phyloP scores from a whole-genome alignment of 2,797 vertebrate species.

The Epinephelus awoara region DNA sequence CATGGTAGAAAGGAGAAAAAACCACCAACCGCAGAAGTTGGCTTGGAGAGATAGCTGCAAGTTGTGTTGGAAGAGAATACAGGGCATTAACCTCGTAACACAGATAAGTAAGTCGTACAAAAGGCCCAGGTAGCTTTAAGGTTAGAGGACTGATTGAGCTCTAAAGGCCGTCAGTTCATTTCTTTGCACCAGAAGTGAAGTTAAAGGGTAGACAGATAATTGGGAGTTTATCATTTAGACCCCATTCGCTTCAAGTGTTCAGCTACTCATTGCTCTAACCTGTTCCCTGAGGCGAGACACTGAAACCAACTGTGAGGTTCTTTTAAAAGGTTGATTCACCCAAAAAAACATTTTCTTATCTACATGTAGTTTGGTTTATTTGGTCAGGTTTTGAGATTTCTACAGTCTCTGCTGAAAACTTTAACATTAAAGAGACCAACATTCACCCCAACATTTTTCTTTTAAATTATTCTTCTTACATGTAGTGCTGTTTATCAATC shows the following conservation, averaged over 20 bases:
- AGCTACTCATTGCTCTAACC: not conserved
- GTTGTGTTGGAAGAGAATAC: slow-evolving; percentile 26
- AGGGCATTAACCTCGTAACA: slow-evolving; percentile 43
- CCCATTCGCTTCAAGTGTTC: not conserved
- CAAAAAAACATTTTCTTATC: not conserved
- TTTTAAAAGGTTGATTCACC: not conserved
- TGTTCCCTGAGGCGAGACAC: not conserved
- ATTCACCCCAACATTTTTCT: too few species aligned
- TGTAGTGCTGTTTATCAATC: too few species aligned
- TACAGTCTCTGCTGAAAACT: too few species aligned
- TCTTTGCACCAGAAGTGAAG: not conserved
- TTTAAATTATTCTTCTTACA: too few species aligned
- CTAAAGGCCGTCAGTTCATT: slow-evolving; percentile 7
- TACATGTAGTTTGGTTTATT: not conserved
- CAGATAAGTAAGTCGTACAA: slow-evolving; percentile 14
- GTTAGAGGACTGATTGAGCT: slow-evolving; percentile 8
- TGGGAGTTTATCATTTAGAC: slow-evolving; percentile 6
- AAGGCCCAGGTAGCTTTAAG: slow-evolving; percentile 2
- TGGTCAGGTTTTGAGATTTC: not conserved
- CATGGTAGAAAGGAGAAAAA: slow-evolving; percentile 22
- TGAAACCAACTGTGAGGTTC: not conserved
- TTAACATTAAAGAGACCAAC: too few species aligned
- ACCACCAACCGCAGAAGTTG: not conserved
- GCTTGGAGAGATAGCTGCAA: slow-evolving; percentile 33
- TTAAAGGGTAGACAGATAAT: not conserved